Percentiles rank a stretch among this genome's conserved stretches.
phyloP scores from a whole-genome alignment of 2,888 invertebrate genomes.

The Pherbina coryleti region DNA sequence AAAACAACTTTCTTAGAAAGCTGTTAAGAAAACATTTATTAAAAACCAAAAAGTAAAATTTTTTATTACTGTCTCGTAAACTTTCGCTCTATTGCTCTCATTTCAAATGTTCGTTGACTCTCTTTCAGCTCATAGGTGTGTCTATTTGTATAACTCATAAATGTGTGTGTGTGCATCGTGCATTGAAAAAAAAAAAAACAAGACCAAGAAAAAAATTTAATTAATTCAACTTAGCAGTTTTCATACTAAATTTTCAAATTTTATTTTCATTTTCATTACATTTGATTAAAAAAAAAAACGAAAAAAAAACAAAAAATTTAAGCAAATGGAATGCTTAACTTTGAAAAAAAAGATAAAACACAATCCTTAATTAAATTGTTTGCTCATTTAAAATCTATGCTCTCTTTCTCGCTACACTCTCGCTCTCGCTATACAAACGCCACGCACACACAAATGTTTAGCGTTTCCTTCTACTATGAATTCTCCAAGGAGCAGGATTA shows the following conservation, averaged over 20 bases:
- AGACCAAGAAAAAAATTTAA: constrained; percentile 7
- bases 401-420: constrained; percentile 32
- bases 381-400: constrained; percentile 32
- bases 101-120: constrained; percentile 32
- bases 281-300: background rate
- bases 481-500: constrained; percentile 93
- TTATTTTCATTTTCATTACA: constrained; percentile 3
- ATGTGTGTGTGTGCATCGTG: constrained; percentile 52
- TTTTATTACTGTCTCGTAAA: background rate
- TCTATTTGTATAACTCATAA: constrained; percentile 46
- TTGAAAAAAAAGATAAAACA: background rate
- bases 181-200: constrained; percentile 36
- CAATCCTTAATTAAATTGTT: background rate
- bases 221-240: background rate
- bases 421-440: constrained; percentile 4
- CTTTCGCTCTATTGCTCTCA: constrained; percentile 25
- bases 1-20: background rate
- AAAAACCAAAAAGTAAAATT: background rate
- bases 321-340: background rate
- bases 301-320: background rate
- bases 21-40: background rate
- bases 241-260: constrained; percentile 12
- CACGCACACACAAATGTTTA: constrained; percentile 56
- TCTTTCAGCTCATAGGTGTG: constrained; percentile 53
- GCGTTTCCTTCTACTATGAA: constrained; percentile 87